Percentiles rank a stretch among this genome's conserved stretches.
Conservation (phyloP, 1,140 invertebrate genomes). For the Streblospio benedicti region DNA sequence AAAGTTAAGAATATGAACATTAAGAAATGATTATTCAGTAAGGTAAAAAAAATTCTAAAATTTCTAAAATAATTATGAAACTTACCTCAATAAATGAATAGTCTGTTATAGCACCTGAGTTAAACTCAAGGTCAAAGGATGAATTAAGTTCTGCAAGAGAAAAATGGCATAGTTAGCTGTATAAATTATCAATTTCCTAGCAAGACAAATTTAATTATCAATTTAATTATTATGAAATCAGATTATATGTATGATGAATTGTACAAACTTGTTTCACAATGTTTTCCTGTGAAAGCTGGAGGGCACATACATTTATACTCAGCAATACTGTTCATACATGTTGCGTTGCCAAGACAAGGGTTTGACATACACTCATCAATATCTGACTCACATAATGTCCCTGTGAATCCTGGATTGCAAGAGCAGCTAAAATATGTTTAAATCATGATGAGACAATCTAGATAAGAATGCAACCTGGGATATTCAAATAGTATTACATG, state of each 20-base stretch:
- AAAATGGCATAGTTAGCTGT: constrained; percentile 7
- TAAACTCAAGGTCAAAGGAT: constrained; percentile 53
- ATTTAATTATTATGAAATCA: neutral
- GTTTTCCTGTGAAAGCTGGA: neutral
- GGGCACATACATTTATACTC: neutral
- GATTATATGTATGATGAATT: neutral
- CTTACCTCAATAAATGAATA: constrained; percentile 49
- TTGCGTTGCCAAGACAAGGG: neutral
- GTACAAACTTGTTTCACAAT: constrained; percentile 1
- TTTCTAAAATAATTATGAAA: too few relatives aligned
- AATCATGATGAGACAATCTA: too few relatives aligned
- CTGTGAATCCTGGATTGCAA: neutral
- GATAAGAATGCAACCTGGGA: too few relatives aligned
- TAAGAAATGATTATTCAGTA: too few relatives aligned
- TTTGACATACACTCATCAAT: too few relatives aligned
- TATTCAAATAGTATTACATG: too few relatives aligned
- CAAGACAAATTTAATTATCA: neutral
- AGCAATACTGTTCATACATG: neutral
- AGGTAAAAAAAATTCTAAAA: too few relatives aligned
- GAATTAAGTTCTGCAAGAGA: constrained; percentile 42
- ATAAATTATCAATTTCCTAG: too few relatives aligned
- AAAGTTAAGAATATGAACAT: too few relatives aligned
- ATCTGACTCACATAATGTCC: too few relatives aligned
- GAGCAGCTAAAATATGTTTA: neutral
- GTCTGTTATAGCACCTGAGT: constrained; percentile 50